phyloP scores from a whole-genome alignment of 2,797 vertebrate species.

The Poeciliopsis paucimaculata region DNA sequence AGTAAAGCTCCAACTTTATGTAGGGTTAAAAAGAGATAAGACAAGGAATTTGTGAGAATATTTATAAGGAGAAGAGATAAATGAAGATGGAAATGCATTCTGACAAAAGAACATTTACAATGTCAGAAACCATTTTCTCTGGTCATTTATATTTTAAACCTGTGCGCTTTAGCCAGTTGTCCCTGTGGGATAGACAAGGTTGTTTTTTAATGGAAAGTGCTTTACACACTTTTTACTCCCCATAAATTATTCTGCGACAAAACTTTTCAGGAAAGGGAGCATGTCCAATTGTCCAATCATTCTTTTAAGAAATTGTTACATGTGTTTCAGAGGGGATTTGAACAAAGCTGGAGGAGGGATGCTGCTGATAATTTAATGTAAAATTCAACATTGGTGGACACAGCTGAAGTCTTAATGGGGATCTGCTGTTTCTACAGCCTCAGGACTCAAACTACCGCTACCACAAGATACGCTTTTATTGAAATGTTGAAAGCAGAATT shows the following conservation, averaged over 20 bases:
- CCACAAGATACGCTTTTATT: conserved; percentile 49
- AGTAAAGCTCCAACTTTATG: background rate
- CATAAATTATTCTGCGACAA: conserved; percentile 74
- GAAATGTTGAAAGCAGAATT: conserved; percentile 41
- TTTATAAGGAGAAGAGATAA: background rate
- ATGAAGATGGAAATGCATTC: conserved; percentile 10
- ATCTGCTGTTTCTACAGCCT: conserved; percentile 69
- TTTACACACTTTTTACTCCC: conserved; percentile 65
- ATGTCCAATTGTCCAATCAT: conserved; percentile 62
- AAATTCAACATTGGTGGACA: conserved; percentile 52
- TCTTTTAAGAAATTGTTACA: conserved; percentile 61
- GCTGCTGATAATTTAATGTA: conserved; percentile 52
- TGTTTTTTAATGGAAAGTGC: conserved; percentile 60
- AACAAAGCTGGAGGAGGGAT: background rate
- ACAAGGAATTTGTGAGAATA: background rate
- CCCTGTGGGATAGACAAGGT: conserved; percentile 10
- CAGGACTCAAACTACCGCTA: conserved; percentile 39
- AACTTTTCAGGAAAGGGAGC: conserved; percentile 42
- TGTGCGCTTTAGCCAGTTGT: conserved; percentile 28
- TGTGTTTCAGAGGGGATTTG: conserved; percentile 60
- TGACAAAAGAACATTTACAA: conserved; percentile 17
- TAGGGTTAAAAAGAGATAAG: background rate
- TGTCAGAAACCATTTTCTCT: conserved; percentile 25
- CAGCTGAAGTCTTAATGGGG: conserved; percentile 71
- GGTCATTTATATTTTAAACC: conserved; percentile 74